Conservation (phyloP, 1,140 invertebrate genomes). For the Lepidurus packardi region DNA sequence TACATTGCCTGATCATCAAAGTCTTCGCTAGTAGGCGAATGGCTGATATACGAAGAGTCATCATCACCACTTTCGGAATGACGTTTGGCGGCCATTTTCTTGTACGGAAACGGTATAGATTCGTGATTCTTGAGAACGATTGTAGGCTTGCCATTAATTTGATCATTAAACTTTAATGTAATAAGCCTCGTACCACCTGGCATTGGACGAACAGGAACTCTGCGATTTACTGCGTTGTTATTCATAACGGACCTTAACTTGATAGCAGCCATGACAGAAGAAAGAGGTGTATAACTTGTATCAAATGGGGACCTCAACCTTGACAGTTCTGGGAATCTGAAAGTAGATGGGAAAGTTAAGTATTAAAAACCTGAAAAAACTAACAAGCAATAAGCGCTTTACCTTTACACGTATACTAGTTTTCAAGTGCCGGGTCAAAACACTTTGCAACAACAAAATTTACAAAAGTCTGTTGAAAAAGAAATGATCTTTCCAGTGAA, state of each 20-base stretch:
- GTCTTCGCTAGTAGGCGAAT: neutral
- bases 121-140: neutral
- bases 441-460: too few species aligned
- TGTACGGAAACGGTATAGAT: neutral
- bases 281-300: neutral
- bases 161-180: conserved; percentile 11
- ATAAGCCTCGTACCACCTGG: neutral
- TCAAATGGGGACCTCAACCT: neutral
- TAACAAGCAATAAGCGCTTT: too few species aligned
- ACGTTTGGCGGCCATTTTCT: neutral
- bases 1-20: neutral
- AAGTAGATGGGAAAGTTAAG: too few species aligned
- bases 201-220: neutral
- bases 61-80: conserved; percentile 1
- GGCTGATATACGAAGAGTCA: neutral
- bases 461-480: too few species aligned
- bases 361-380: too few species aligned
- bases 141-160: conserved; percentile 4
- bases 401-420: too few species aligned
- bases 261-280: neutral
- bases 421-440: too few species aligned
- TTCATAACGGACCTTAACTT: neutral
- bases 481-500: too few species aligned
- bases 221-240: neutral
- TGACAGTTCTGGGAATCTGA: too few species aligned